Evolutionary conservation across 2,113 vertebrate genomes (phyloP), one percentile per base, ranked within the genome.

Genomic region (Lanius collurio): DNA sequence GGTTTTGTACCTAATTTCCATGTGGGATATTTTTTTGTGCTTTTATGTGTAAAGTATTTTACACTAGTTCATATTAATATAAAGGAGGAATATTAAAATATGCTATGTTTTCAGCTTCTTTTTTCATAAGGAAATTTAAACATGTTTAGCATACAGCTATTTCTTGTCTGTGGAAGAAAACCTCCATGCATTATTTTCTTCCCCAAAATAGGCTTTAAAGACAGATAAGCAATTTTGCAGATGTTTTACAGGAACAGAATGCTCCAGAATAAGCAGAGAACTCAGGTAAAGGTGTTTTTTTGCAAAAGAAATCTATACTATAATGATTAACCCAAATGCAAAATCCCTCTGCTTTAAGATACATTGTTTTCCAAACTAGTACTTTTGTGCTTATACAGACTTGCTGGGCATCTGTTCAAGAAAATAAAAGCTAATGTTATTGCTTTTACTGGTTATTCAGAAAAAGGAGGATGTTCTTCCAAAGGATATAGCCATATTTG

Each of bases 201-300:
- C 78, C 8, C 23, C 15, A 10, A 62, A 71, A 79, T 53, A 74
- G 57, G 55, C 68, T 76, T 83, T 77, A 60, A 85, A 88, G 44
- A 35, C 62, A 56, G 16, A 18, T 60, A 93, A 96, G 44, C 94
- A 83, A 74, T 94, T 93, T 88, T 88, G 24, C 75, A 95, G 89
- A 67, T 88, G 68, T 68, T 93, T 73, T 67, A 19, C 24, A 23
- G 59, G 35, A 69, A 33, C 68, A 75, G 22, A 74, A 44, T 7
- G 28, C 35, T 80, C 50, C 79, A 74, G 79, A 91, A 85, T 79
- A 83, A 69, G 20, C 46, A 68, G 18, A 60, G 44, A 79, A 67
- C 44, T 77, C 82, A 88, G 71, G 82, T 96, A 93, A 83, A 92
- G 75, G 60, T 91, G 78, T 85, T 87, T 64, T 46, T 95, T 91